Base-by-base conservation (phyloP, 2,797 vertebrate species). In the Amniataba percoides region DNA sequence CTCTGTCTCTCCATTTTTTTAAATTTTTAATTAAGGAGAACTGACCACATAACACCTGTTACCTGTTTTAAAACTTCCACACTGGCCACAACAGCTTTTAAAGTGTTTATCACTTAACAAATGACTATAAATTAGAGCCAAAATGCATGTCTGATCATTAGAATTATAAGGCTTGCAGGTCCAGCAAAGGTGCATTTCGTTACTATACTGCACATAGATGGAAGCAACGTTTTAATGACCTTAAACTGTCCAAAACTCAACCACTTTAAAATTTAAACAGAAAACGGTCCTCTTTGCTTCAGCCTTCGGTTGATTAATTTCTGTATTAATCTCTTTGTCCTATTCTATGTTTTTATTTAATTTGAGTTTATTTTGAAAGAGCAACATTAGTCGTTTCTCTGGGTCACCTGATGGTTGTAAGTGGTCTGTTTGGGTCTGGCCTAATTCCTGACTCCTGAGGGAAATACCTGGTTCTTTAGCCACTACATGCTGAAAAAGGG, bases 391-490 rank as follows among this genome's bases (percentile, higher is more conserved):
- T 34, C n/a, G 49, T 19, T 58, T 21, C 49, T 53, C 5, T 3
- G 27, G 3, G 19, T 27, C 52, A 46, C 21, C 25, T 19, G 16
- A 36, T 36, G 3, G 8, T 7, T 36, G 34, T 9, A 36, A 36
- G 34, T 36, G 7, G 3, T 36, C 18, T 48, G 15, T n/a, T 31
- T 51, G 21, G 25, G 59, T 55, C 51, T 48, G 42, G 5, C 13
- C 39, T 7, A 11, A 12, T 23, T 42, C 14, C 18, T 13, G 8
- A 12, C 36, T 42, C 14, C 18, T 13, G 8, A 34, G 48, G 36
- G 34, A 71, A 58, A 36, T 19, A 71, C 27, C 58, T 72, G 48
- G 19, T 36, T 36, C n/a, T 63, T 48, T 49, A 69, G 19, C 43
- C 23, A 19, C 59, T 43, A 43, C 42, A 63, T 34, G 7, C 5